phyloP scores from a whole-genome alignment of 2,888 invertebrate species.

The Drosophila dives region DNA sequence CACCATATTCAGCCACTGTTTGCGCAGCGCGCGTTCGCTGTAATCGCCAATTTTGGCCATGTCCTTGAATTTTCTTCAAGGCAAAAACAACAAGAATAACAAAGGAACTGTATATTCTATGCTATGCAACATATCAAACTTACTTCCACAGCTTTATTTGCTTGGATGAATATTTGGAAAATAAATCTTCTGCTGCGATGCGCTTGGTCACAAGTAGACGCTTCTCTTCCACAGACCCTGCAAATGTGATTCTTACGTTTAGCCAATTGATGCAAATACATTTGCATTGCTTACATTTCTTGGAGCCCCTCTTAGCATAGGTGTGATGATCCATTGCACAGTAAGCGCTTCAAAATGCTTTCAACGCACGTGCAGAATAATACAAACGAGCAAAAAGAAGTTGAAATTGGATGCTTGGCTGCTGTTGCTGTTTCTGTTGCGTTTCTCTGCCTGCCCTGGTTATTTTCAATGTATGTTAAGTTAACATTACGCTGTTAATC shows the following conservation, averaged over 20 bases:
- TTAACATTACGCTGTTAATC: constrained; percentile 35
- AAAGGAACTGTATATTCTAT: not conserved
- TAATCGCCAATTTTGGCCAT: constrained; percentile 79
- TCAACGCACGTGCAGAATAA: constrained; percentile 51
- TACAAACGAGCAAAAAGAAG: constrained; percentile 36
- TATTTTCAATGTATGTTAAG: constrained; percentile 28
- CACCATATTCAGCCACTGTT: constrained; percentile 82
- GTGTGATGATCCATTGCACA: constrained; percentile 81
- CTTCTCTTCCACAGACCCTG: constrained; percentile 83
- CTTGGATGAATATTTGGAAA: constrained; percentile 74
- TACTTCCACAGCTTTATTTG: constrained; percentile 82
- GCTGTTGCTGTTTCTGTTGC: constrained; percentile 8
- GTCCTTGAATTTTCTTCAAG: constrained; percentile 70
- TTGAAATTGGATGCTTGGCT: constrained; percentile 42
- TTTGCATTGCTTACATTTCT: constrained; percentile 76
- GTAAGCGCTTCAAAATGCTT: constrained; percentile 25
- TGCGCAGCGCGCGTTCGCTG: constrained; percentile 80
- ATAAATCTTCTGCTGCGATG: constrained; percentile 80
- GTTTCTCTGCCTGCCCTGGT: constrained; percentile 38
- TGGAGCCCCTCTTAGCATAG: constrained; percentile 80
- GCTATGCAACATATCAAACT: constrained; percentile 36
- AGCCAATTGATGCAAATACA: not conserved
- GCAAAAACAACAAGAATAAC: not conserved
- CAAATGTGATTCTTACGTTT: constrained; percentile 2
- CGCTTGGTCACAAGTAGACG: constrained; percentile 79